Evolutionary conservation across 1,140 invertebrate species (phyloP), one percentile per base, ranked within the genome.

Genomic region (Bombus waltoni): DNA sequence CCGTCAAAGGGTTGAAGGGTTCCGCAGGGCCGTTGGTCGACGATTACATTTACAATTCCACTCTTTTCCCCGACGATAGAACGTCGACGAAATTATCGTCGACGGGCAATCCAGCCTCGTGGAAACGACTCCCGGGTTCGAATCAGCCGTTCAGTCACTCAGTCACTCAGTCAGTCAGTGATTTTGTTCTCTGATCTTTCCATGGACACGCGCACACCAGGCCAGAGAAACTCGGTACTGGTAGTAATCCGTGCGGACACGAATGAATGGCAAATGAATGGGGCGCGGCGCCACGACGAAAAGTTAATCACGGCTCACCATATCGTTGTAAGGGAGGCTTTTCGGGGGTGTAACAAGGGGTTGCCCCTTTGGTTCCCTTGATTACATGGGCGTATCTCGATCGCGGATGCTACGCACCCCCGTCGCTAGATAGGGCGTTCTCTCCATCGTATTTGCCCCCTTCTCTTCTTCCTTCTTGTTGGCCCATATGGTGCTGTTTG

Each of bases 241-340:
- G 73, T 81, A 83, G 89, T 94, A 95, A 95, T 95, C 93, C 93
- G 92, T 93, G 94, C 91, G 93, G 93, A 95, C 93, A 90, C 93
- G 93, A 95, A 95, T 95, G 95, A 95, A 95, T 95, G 93, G 94
- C 93, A 95, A 95, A 95, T 95, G 94, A 95, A 95, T 95, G 91
- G 94, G 93, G 94, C 88, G 93, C 93, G 93, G 91, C 92, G 91
- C 92, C 91, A 93, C 92, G 93, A 93, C 93, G 93, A 95, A 95
- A 95, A 95, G 95, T 95, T 95, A 95, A 95, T 95, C 95, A 95
- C 94, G 94, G 94, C 94, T 95, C 94, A 94, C 94, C 93, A 93
- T 95, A 94, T 93, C 89, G 86, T 89, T 89, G 89, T 90, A 88
- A 89, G 80, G 89, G 89, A 93, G 92, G 93, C 91, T 91, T 93